Evolutionary conservation across 2,797 vertebrate genomes (phyloP).

Genomic region (Catostomus latipinnis): DNA sequence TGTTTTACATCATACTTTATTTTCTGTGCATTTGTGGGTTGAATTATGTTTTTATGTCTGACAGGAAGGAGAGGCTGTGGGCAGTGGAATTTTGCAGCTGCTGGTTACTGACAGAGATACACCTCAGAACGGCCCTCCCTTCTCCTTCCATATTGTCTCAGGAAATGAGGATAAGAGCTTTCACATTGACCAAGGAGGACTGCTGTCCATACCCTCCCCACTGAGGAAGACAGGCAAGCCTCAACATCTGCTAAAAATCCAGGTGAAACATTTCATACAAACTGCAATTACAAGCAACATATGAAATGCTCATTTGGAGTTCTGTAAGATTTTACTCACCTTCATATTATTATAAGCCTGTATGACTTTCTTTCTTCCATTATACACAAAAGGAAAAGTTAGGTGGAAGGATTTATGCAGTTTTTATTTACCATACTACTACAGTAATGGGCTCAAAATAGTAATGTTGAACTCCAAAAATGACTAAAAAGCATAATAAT

Average conservation of each 20-base stretch:
- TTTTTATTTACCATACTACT: neutral
- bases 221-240: slow-evolving; percentile 82
- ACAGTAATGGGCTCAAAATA: neutral
- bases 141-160: slow-evolving; percentile 87
- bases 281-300: neutral
- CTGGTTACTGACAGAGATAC: slow-evolving; percentile 90
- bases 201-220: slow-evolving; percentile 82
- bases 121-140: slow-evolving; percentile 88
- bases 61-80: slow-evolving; percentile 87
- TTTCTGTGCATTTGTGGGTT: no score
- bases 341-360: neutral
- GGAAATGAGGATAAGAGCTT: slow-evolving; percentile 89
- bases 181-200: slow-evolving; percentile 87
- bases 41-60: slow-evolving; percentile 45
- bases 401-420: neutral
- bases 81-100: slow-evolving; percentile 89
- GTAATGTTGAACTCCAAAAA: neutral
- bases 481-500: neutral
- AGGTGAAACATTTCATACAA: slow-evolving; percentile 75
- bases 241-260: slow-evolving; percentile 89
- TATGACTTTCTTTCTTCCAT: neutral
- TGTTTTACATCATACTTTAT: no score
- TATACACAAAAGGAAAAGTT: neutral
- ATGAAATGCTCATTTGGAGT: neutral
- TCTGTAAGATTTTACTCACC: no score